These are phyloP conservation scores for Phortica magna DNA, from an alignment of 2,888 invertebrate species.

Conservation along the genomic window DNA sequence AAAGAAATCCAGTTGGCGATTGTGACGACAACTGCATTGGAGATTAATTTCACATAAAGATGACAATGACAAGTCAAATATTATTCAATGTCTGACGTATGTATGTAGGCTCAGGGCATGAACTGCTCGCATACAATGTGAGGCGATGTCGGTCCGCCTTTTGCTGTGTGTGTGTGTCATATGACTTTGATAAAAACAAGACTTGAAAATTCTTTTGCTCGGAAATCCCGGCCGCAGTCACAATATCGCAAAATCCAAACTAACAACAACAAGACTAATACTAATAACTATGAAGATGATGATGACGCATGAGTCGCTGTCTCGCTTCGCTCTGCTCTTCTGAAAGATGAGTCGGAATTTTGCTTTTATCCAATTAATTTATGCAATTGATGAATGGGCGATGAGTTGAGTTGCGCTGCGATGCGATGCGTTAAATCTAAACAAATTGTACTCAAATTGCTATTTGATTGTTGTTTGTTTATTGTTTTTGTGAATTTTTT, in stretches of 20 bases:
- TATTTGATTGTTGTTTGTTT: background rate
- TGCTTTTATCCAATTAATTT: background rate
- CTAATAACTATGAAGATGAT: too few relatives aligned
- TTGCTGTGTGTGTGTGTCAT: background rate
- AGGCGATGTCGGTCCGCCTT: background rate
- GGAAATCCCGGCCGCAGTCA: slow-evolving; percentile 13
- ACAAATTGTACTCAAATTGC: background rate
- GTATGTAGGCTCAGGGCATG: background rate
- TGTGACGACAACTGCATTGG: background rate
- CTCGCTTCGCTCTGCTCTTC: background rate
- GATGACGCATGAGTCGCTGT: slow-evolving; percentile 1
- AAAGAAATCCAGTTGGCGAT: background rate
- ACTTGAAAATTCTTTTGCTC: slow-evolving; percentile 10
- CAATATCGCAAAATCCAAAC: background rate
- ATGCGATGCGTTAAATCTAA: background rate
- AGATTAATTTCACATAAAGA: background rate
- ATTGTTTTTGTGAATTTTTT: background rate
- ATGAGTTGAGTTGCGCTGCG: too few relatives aligned
- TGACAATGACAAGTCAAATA: background rate
- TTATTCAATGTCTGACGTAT: background rate
- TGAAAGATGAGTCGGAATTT: too few relatives aligned
- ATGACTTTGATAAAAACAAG: background rate
- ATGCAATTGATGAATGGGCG: background rate
- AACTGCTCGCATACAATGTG: too few relatives aligned
- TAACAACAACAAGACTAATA: slow-evolving; percentile 15